These are phyloP conservation scores for Taurulus bubalis DNA, from an alignment of 2,113 vertebrate species.

Conservation along the genomic window DNA sequence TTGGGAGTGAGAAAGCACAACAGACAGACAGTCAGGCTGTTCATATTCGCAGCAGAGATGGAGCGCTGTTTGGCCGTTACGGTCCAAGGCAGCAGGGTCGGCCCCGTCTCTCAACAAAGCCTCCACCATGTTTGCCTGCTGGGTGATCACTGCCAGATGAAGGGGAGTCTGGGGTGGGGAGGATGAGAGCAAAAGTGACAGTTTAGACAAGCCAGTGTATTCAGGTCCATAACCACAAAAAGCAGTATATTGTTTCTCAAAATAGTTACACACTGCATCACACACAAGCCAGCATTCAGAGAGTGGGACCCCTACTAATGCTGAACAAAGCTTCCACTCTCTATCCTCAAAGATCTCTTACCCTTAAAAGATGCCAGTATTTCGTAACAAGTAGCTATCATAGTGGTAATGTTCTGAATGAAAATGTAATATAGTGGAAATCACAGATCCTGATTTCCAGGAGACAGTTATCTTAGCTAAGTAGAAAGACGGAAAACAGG, in stretches of 20 bases:
- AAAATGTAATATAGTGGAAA: conserved; percentile 28
- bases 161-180: conserved; percentile 87
- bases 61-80: conserved; percentile 87
- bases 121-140: conserved; percentile 82
- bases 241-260: background rate
- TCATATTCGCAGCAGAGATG: conserved; percentile 90
- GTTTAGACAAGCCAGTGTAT: conserved; percentile 40
- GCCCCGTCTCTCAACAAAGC: conserved; percentile 82
- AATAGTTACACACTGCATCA: conserved; percentile 7
- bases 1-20: conserved; percentile 73
- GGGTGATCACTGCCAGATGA: conserved; percentile 91
- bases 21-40: conserved; percentile 80
- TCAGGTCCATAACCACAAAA: background rate
- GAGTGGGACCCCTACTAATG: background rate
- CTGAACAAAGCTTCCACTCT: conserved; percentile 15
- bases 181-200: conserved; percentile 17
- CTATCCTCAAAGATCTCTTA: background rate
- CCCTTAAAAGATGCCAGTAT: background rate
- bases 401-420: background rate
- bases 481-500: background rate
- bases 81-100: conserved; percentile 86
- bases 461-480: background rate
- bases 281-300: background rate
- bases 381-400: background rate
- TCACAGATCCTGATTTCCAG: background rate